phyloP scores from a whole-genome alignment of 2,888 invertebrate species.

The Emmelina monodactyla region DNA sequence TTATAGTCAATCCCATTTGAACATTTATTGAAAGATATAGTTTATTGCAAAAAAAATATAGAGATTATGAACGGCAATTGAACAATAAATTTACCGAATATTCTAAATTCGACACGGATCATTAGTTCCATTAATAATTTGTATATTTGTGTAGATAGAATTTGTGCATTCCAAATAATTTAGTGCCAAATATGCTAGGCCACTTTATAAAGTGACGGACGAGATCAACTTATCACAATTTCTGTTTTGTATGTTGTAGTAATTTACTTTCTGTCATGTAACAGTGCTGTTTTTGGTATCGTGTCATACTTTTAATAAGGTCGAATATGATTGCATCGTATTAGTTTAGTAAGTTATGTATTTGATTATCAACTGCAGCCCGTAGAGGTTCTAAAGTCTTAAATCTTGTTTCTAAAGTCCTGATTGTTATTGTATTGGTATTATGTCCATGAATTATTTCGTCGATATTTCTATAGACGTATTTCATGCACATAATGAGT shows the following conservation, averaged over 20 bases:
- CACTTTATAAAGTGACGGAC: conserved; percentile 29
- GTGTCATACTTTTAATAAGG: conserved; percentile 25
- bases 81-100: neutral
- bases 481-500: conserved; percentile 21
- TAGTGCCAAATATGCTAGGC: conserved; percentile 58
- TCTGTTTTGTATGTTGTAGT: conserved; percentile 24
- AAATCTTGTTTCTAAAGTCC: conserved; percentile 33
- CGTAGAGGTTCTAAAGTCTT: conserved; percentile 56
- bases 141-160: conserved; percentile 38
- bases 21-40: neutral
- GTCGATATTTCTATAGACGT: neutral
- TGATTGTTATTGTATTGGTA: conserved; percentile 32
- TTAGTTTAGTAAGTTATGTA: conserved; percentile 33
- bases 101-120: too few species aligned
- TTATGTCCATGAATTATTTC: conserved; percentile 21
- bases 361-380: conserved; percentile 33
- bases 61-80: neutral
- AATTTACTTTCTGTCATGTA: conserved; percentile 29
- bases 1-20: neutral
- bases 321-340: conserved; percentile 13
- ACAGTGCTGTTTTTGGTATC: conserved; percentile 34
- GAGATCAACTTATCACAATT: conserved; percentile 47
- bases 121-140: neutral
- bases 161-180: conserved; percentile 56
- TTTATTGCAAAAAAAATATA: neutral